A percentile compares a stretch with the other conserved stretches of the same genome.
phyloP scores from a whole-genome alignment of 2,113 vertebrate species.

The Caranx melampygus region DNA sequence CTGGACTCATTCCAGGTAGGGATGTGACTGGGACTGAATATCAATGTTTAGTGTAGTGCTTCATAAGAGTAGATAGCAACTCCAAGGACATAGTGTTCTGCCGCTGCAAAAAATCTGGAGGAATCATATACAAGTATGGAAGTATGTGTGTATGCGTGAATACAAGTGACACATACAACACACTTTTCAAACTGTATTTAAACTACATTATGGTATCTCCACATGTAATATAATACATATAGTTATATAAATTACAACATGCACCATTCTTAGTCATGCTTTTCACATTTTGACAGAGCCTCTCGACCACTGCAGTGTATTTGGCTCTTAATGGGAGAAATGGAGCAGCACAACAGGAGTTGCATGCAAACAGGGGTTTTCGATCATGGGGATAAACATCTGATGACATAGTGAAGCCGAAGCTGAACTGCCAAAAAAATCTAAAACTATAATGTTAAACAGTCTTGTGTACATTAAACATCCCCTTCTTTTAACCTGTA shows the following conservation, averaged over 20 bases:
- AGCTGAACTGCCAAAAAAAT: background rate
- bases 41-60: conserved; percentile 22
- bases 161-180: background rate
- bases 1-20: conserved; percentile 95
- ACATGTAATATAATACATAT: no score
- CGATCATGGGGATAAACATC: background rate
- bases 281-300: background rate
- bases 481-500: background rate
- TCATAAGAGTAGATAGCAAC: conserved; percentile 8
- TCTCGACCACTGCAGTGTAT: background rate
- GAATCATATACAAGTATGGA: background rate
- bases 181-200: background rate
- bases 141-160: background rate
- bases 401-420: background rate
- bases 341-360: background rate
- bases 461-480: background rate
- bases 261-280: background rate
- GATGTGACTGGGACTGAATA: background rate
- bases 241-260: background rate
- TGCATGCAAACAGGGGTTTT: conserved; percentile 1
- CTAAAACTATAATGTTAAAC: background rate
- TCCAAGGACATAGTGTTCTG: background rate
- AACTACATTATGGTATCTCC: no score
- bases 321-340: background rate
- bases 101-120: background rate